A percentile compares a stretch with the other conserved stretches of the same genome.
These are phyloP conservation scores for Leptodactylus fuscus DNA, from an alignment of 2,113 vertebrate genomes.

Conservation along the genomic window DNA sequence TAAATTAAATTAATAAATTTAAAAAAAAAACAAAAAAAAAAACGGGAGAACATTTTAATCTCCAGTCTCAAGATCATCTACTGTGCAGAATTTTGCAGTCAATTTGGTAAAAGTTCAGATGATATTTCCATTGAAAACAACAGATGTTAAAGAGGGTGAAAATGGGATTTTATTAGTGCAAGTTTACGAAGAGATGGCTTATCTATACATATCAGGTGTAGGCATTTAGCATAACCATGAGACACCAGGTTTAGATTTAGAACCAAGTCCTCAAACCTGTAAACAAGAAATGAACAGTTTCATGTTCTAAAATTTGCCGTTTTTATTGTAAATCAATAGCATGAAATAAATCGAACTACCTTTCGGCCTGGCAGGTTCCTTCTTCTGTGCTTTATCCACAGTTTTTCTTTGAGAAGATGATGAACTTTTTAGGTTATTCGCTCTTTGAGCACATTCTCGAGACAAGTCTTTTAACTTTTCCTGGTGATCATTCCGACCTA, in stretches of 20 bases:
- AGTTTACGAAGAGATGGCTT: not conserved
- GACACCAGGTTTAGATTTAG: no score
- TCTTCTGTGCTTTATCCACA: constrained; percentile 76
- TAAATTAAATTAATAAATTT: not conserved
- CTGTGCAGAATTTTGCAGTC: no score
- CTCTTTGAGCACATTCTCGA: constrained; percentile 86
- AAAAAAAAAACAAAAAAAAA: no score
- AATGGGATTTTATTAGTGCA: not conserved
- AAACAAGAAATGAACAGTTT: no score
- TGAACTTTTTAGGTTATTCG: constrained; percentile 77
- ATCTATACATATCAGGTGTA: not conserved
- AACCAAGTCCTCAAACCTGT: no score
- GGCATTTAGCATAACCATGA: not conserved
- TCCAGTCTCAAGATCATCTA: not conserved
- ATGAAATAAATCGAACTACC: constrained; percentile 72
- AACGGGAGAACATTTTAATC: not conserved
- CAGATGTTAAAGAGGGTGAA: no score
- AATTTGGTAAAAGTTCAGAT: not conserved
- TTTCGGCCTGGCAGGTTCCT: constrained; percentile 76
- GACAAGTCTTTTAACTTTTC: constrained; percentile 84
- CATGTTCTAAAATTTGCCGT: no score
- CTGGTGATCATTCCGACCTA: constrained; percentile 75
- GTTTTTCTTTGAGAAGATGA: constrained; percentile 77
- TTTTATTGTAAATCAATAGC: no score
- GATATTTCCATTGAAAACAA: not conserved